A percentile compares a stretch with the other conserved stretches of the same genome.
phyloP scores from a whole-genome alignment of 2,888 invertebrate genomes.

The Frankliniella fusca region DNA sequence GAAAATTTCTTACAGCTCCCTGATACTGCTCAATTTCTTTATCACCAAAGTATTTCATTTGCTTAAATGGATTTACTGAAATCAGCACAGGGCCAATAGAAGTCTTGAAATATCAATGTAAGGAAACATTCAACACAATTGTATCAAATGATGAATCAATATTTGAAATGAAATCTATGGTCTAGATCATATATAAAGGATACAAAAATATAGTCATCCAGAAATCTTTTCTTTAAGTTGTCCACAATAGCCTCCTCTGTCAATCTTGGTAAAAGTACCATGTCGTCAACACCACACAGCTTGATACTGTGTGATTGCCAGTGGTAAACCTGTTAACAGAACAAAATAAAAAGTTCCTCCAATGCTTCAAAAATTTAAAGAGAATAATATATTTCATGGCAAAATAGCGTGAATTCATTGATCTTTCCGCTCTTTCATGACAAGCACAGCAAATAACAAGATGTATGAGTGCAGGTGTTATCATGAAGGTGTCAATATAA shows the following conservation, averaged over 20 bases:
- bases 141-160: constrained; percentile 2
- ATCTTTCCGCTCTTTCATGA: not conserved
- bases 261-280: constrained; percentile 62
- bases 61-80: constrained; percentile 61
- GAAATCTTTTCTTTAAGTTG: constrained; percentile 61
- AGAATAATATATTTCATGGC: not conserved
- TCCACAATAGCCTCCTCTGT: constrained; percentile 60
- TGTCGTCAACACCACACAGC: constrained; percentile 64
- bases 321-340: constrained; percentile 54
- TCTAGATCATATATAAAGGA: constrained; percentile 44
- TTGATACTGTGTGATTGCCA: constrained; percentile 68
- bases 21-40: constrained; percentile 58
- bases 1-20: constrained; percentile 51
- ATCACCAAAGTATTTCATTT: constrained; percentile 60
- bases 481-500: not conserved
- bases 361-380: constrained; percentile 20
- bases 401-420: not conserved
- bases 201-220: constrained; percentile 64
- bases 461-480: not conserved
- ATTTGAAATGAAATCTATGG: constrained; percentile 42
- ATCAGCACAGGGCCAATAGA: constrained; percentile 63
- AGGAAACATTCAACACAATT: constrained; percentile 34
- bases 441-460: not conserved
- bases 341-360: constrained; percentile 9
- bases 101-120: constrained; percentile 48